phyloP scores from a whole-genome alignment of 2,888 invertebrate species.

The Gnatocerus cornutus region DNA sequence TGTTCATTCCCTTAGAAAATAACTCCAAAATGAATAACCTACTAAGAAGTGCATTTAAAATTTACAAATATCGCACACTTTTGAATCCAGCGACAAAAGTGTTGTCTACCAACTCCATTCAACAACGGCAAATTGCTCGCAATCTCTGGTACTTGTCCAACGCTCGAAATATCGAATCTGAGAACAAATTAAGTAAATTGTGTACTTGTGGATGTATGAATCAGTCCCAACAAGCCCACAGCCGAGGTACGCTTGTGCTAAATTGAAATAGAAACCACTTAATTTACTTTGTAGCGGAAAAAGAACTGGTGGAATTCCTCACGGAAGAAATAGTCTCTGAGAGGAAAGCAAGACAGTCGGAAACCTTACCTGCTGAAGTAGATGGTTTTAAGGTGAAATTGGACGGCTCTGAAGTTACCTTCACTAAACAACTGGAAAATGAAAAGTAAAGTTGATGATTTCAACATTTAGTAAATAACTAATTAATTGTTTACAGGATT shows the following conservation, averaged over 20 bases:
- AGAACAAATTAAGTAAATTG: conserved; percentile 75
- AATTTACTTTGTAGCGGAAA: conserved; percentile 78
- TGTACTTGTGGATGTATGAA: conserved; percentile 81
- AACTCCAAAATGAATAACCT: conserved; percentile 78
- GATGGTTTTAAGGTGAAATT: conserved; percentile 87
- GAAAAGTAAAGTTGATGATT: conserved; percentile 77
- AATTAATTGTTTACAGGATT: conserved; percentile 73
- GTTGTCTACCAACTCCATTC: conserved; percentile 57
- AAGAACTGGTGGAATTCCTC: conserved; percentile 91
- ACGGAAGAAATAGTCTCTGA: conserved; percentile 96
- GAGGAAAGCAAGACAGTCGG: conserved; percentile 85
- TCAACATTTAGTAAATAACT: background rate
- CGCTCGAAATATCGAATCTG: conserved; percentile 68
- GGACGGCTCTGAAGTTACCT: conserved; percentile 88
- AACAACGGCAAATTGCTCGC: conserved; percentile 78
- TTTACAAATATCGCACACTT: conserved; percentile 62
- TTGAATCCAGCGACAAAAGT: conserved; percentile 64
- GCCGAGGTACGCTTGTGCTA: conserved; percentile 76
- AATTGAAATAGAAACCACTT: background rate
- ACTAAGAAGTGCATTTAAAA: conserved; percentile 76
- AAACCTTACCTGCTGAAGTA: conserved; percentile 82
- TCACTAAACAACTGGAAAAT: conserved; percentile 81
- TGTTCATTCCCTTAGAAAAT: conserved; percentile 11
- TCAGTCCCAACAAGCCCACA: conserved; percentile 76
- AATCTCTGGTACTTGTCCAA: conserved; percentile 84